Conservation (phyloP, 2,888 invertebrate genomes). For the Orchestes rusci region DNA sequence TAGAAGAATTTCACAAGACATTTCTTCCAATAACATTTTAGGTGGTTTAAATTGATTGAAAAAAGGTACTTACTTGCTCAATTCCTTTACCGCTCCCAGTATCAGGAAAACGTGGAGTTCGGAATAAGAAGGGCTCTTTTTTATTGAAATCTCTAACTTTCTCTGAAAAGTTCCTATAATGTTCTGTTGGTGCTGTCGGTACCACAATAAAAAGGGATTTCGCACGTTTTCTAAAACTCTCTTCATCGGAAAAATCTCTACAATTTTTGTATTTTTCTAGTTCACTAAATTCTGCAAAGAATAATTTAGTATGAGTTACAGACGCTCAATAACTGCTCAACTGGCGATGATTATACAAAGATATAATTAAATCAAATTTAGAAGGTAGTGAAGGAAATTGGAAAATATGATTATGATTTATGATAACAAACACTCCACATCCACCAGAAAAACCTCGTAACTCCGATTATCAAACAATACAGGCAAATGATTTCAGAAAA, state of each 20-base stretch:
- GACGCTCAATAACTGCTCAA: too few relatives aligned
- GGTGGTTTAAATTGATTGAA: too few relatives aligned
- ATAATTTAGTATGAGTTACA: not conserved
- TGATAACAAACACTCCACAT: too few relatives aligned
- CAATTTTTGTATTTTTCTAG: conserved; percentile 53
- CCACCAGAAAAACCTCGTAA: too few relatives aligned
- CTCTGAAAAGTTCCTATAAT: conserved; percentile 69
- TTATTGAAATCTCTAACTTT: conserved; percentile 73
- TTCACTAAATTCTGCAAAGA: conserved; percentile 47
- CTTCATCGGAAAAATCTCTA: conserved; percentile 50
- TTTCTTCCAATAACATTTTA: too few relatives aligned
- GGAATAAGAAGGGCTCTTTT: conserved; percentile 73
- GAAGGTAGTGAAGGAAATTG: too few relatives aligned
- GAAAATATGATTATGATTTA: too few relatives aligned
- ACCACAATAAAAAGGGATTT: conserved; percentile 83
- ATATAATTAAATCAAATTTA: too few relatives aligned
- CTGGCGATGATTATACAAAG: not conserved
- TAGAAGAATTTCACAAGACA: too few relatives aligned
- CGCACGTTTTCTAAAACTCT: conserved; percentile 61
- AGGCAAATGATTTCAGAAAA: not conserved
- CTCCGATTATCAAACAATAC: not conserved
- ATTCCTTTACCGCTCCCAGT: too few relatives aligned
- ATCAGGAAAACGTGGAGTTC: too few relatives aligned
- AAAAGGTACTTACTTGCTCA: too few relatives aligned
- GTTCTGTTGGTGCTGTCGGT: conserved; percentile 71